Percentiles rank a stretch among this genome's conserved stretches.
Conservation (phyloP, 2,888 invertebrate genomes). For the Archaeoteleia sp. region DNA sequence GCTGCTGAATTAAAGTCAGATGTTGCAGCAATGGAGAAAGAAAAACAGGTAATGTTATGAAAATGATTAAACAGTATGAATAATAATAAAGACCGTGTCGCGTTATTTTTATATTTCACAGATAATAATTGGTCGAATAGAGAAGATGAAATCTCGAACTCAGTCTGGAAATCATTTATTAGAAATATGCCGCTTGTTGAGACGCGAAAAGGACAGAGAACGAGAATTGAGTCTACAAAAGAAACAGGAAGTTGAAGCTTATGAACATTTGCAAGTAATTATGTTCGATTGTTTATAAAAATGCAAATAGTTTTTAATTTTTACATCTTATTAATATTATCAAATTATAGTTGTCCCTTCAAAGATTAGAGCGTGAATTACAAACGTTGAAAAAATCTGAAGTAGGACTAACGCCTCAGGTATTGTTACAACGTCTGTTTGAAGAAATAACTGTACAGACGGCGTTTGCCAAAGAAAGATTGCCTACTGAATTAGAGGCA, state of each 20-base stretch:
- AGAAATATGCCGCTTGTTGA: constrained; percentile 74
- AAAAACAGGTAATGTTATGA: constrained; percentile 75
- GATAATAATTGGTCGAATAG: constrained; percentile 63
- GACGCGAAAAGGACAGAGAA: constrained; percentile 79
- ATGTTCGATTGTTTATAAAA: too few species aligned
- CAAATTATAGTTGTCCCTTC: constrained; percentile 62
- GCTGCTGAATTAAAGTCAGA: constrained; percentile 88
- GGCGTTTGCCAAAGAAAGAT: constrained; percentile 82
- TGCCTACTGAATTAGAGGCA: constrained; percentile 83
- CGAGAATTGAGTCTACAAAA: constrained; percentile 78
- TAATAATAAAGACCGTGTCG: constrained; percentile 1
- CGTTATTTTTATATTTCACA: constrained; percentile 24
- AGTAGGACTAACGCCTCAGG: constrained; percentile 79
- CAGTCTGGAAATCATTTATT: constrained; percentile 63
- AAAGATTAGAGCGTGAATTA: constrained; percentile 82
- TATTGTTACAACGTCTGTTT: constrained; percentile 83
- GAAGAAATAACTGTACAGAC: constrained; percentile 82
- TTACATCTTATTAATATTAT: constrained; percentile 56
- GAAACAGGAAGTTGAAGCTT: constrained; percentile 76
- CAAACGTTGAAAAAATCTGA: constrained; percentile 78
- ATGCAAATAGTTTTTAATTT: too few species aligned
- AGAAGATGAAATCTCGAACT: constrained; percentile 65
- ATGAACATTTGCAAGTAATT: constrained; percentile 63
- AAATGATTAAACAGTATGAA: neutral
- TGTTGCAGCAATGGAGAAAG: constrained; percentile 90